Base-by-base conservation (phyloP, 2,797 vertebrate genomes). In the Fistularia tabacaria region DNA sequence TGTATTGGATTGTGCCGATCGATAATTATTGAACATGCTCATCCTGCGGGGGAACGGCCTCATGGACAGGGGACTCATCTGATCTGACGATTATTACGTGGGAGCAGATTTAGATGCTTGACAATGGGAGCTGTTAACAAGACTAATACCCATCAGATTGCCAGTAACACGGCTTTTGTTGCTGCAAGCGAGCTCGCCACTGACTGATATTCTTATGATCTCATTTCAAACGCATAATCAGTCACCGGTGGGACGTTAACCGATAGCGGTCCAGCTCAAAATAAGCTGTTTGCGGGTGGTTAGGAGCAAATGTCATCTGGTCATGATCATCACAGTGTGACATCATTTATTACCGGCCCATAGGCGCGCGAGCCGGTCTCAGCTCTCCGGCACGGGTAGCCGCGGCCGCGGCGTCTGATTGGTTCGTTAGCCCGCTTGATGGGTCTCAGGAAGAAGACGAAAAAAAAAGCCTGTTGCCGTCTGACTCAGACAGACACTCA, bases 1-100 rank as follows among this genome's bases (percentile, higher is more conserved):
- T 66, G 64, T 55, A 71, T 62, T 60, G 67, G 73, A 83, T 61
- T 74, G 56, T 14, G 59, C 57, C 14, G 55, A 76, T 84, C 79
- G 44, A 86, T 85, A 79, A 62, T 64, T 86, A 88, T 80, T 12
- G 61, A 86, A 60, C 61, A 48, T 46, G 59, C 56, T 52, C 58
- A 62, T 66, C 1, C 0, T 54, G 77, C 68, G 40, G 15, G 15
- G 73, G 73, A 71, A 51, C 25, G 15, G 62, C 66, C 53, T 54
- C 39, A 36, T 38, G 15, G 56, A 62, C 51, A 40, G 14, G 36
- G 36, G 52, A 40, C 37, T 61, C 8, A 10, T 62, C 73, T 60
- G 59, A 66, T 59, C 46, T 51, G 61, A 64, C 40, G 37, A 41
- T 66, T 49, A 41, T 37, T 52, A 59, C 59, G 49, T 9, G 14